A percentile compares a stretch with the other conserved stretches of the same genome.
phyloP scores from a whole-genome alignment of 2,888 invertebrate genomes.

The Eremobia ochroleuca region DNA sequence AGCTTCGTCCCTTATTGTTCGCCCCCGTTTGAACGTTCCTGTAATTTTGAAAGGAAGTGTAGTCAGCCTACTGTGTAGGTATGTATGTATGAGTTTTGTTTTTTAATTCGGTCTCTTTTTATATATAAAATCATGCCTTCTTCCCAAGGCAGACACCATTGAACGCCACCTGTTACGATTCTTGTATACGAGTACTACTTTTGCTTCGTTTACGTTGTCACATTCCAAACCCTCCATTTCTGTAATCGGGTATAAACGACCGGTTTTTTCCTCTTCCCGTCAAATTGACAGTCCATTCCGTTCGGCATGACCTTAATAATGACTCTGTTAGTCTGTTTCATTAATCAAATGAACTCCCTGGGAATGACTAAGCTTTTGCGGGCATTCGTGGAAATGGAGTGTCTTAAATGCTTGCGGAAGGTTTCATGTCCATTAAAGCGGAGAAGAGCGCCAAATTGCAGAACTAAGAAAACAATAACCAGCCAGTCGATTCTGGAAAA shows the following conservation, averaged over 20 bases:
- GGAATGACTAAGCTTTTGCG: constrained; percentile 52
- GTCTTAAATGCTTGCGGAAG: constrained; percentile 10
- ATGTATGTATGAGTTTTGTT: too few relatives aligned
- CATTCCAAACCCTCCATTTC: neutral
- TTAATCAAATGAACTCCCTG: constrained; percentile 60
- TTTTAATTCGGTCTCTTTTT: neutral
- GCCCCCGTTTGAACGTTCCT: constrained; percentile 26
- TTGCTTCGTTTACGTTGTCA: neutral
- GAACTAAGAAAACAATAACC: neutral
- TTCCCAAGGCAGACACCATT: neutral
- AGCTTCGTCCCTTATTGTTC: constrained; percentile 21
- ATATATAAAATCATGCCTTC: neutral
- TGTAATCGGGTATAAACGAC: neutral
- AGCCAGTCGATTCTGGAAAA: too few relatives aligned
- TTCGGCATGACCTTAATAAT: constrained; percentile 35
- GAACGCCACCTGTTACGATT: neutral
- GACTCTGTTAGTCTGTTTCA: constrained; percentile 41
- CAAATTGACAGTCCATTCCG: constrained; percentile 33
- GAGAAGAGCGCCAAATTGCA: neutral
- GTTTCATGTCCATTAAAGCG: neutral
- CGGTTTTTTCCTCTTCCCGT: neutral
- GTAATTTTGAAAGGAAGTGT: constrained; percentile 52
- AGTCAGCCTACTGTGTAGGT: neutral
- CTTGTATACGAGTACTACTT: neutral
- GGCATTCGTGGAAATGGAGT: constrained; percentile 30